These are phyloP conservation scores for Hippoglossus hippoglossus DNA, from an alignment of 2,797 vertebrate species.

Conservation along the genomic window DNA sequence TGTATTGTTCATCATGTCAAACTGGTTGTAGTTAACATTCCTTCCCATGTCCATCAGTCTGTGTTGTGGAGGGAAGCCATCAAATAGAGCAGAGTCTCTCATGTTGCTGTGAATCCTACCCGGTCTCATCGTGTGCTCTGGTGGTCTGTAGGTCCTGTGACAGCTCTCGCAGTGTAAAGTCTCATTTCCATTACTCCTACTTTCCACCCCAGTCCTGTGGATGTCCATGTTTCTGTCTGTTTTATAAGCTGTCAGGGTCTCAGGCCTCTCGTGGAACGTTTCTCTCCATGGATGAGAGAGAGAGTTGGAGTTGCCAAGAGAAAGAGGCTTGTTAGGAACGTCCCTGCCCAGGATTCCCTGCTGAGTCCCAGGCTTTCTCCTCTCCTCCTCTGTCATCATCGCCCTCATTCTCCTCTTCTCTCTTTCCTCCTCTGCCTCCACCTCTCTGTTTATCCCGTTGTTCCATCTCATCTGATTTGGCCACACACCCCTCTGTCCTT, in stretches of 20 bases:
- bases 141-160: constrained; percentile 61
- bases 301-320: constrained; percentile 32
- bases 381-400: constrained; percentile 45
- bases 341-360: constrained; percentile 27
- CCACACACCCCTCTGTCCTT: constrained; percentile 39
- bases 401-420: constrained; percentile 67
- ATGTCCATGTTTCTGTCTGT: constrained; percentile 16
- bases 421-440: constrained; percentile 41
- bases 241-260: constrained; percentile 6
- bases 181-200: constrained; percentile 41
- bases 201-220: constrained; percentile 17
- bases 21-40: constrained; percentile 65
- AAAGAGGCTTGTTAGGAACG: constrained; percentile 15
- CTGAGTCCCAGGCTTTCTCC: constrained; percentile 33
- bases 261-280: constrained; percentile 14
- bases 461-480: constrained; percentile 50
- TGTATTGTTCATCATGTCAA: constrained; percentile 22
- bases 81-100: constrained; percentile 29
- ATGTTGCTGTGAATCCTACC: constrained; percentile 15
- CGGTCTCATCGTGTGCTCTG: constrained; percentile 40
- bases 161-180: constrained; percentile 65
- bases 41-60: constrained; percentile 49
- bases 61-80: constrained; percentile 26
- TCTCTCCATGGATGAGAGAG: constrained; percentile 41
- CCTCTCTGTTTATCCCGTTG: constrained; percentile 41